Percentiles rank a stretch among this genome's conserved stretches.
Evolutionary conservation across 2,888 invertebrate genomes (phyloP).

Genomic region (Amphipoea lucens): DNA sequence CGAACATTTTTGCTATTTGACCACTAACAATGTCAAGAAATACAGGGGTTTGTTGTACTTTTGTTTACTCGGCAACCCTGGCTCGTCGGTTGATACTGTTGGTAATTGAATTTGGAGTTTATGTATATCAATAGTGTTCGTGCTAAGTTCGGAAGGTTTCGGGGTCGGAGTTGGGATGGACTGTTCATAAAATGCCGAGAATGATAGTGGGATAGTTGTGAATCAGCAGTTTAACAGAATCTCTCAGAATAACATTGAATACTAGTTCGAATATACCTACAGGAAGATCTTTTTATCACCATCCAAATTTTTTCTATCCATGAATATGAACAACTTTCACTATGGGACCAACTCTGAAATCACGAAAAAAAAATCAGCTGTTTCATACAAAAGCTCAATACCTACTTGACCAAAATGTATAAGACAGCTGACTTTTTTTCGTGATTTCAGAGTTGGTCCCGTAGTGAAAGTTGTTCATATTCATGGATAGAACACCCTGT

Average conservation of each 20-base stretch:
- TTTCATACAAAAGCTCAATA: too few species aligned
- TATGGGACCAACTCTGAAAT: too few species aligned
- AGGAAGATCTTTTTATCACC: not conserved
- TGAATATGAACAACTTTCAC: too few species aligned
- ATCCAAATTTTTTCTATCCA: too few species aligned
- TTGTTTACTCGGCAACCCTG: constrained; percentile 76
- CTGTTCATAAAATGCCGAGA: not conserved
- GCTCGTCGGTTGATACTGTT: constrained; percentile 65
- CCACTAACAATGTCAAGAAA: constrained; percentile 84
- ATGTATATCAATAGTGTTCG: constrained; percentile 54
- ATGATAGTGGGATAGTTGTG: not conserved
- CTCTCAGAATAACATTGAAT: not conserved
- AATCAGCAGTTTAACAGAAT: not conserved
- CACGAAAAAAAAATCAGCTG: too few species aligned
- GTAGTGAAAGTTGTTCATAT: too few species aligned
- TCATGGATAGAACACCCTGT: too few species aligned
- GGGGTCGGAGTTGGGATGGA: not conserved
- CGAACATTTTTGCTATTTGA: constrained; percentile 85
- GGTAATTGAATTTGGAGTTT: constrained; percentile 67
- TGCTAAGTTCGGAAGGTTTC: constrained; percentile 16
- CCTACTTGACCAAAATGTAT: too few species aligned
- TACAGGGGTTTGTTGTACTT: constrained; percentile 71
- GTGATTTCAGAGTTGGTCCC: too few species aligned
- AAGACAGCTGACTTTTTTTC: too few species aligned
- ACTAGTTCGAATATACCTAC: not conserved